Percentiles rank a stretch among this genome's conserved stretches.
Conservation (phyloP, 2,888 invertebrate species). For the Prenolepis imparis region DNA sequence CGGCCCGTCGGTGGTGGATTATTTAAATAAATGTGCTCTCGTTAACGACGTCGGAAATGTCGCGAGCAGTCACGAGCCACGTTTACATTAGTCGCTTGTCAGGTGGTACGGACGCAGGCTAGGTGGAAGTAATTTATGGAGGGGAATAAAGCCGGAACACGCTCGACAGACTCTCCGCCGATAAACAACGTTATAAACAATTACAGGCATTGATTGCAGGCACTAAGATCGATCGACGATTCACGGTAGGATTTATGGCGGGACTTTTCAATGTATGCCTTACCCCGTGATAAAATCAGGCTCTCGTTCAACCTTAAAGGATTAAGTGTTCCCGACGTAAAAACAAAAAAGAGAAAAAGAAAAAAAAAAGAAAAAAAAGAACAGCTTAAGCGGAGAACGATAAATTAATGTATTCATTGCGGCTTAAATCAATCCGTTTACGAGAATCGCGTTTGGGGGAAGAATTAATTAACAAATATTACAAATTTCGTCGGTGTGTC, state of each 20-base stretch:
- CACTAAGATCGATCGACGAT: slow-evolving; percentile 47
- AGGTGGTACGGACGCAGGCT: slow-evolving; percentile 61
- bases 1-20: slow-evolving; percentile 49
- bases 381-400: not conserved
- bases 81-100: slow-evolving; percentile 75
- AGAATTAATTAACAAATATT: slow-evolving; percentile 3
- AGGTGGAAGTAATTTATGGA: slow-evolving; percentile 60
- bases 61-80: slow-evolving; percentile 56
- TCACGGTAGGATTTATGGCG: slow-evolving; percentile 17
- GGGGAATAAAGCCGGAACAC: slow-evolving; percentile 61
- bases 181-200: slow-evolving; percentile 75
- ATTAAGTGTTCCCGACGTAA: not conserved
- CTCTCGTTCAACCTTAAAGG: not conserved
- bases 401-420: not conserved
- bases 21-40: slow-evolving; percentile 66
- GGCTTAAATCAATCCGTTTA: not conserved
- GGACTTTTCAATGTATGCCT: slow-evolving; percentile 13
- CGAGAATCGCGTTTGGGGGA: not conserved
- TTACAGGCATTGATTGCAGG: slow-evolving; percentile 65
- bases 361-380: too few relatives aligned
- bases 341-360: not conserved
- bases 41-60: slow-evolving; percentile 62
- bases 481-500: not conserved
- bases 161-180: slow-evolving; percentile 53
- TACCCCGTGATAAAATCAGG: not conserved